A percentile compares a stretch with the other conserved stretches of the same genome.
Evolutionary conservation across 2,113 vertebrate species (phyloP).

Genomic region (Sapayoa aenigma): DNA sequence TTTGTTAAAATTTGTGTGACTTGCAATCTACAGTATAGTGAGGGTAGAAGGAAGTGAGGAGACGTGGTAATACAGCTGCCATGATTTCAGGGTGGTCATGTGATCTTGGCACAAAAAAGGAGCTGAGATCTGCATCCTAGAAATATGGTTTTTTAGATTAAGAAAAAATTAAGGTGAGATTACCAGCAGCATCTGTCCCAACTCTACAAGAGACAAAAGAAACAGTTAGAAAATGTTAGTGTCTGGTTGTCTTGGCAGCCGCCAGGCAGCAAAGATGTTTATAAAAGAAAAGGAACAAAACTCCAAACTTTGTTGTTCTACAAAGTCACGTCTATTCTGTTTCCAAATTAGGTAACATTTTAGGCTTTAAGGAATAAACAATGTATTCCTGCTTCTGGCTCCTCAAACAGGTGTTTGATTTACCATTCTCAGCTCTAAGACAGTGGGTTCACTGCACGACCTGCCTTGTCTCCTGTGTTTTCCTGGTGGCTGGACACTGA

Average conservation of each 20-base stretch:
- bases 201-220: not conserved
- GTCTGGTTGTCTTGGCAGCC: not conserved
- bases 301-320: not conserved
- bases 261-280: not conserved
- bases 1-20: not conserved
- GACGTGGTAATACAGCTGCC: not conserved
- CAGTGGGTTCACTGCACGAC: not conserved
- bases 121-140: not conserved
- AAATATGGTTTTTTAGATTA: not conserved
- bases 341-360: not conserved
- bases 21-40: not conserved
- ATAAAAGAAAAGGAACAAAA: not conserved
- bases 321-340: not conserved
- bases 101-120: not conserved
- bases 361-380: not conserved
- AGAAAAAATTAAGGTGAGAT: not conserved
- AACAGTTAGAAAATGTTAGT: not conserved
- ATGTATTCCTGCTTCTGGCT: not conserved
- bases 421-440: not conserved
- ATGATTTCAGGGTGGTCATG: not conserved
- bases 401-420: not conserved
- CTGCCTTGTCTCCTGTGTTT: not conserved
- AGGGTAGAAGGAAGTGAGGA: not conserved
- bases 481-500: fast-evolving
- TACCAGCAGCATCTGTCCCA: not conserved